These are phyloP conservation scores for Anarsia innoxiella DNA, from an alignment of 2,888 invertebrate species.

Conservation along the genomic window DNA sequence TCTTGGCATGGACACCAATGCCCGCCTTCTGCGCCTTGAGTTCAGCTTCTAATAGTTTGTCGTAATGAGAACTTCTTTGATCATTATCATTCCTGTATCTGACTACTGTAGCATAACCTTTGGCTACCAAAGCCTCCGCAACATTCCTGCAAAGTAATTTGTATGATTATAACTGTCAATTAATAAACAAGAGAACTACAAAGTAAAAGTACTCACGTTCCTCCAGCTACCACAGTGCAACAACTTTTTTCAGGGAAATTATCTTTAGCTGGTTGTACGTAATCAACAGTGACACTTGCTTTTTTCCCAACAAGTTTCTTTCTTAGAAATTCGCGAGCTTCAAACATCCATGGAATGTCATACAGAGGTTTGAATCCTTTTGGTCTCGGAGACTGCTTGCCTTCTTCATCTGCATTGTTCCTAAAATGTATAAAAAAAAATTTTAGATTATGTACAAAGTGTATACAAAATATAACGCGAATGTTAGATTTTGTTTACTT, in stretches of 20 bases:
- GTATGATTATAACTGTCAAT: no score
- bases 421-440: conserved; percentile 19
- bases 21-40: conserved; percentile 91
- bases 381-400: conserved; percentile 79
- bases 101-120: conserved; percentile 95
- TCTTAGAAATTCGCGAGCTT: conserved; percentile 96
- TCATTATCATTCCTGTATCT: conserved; percentile 97
- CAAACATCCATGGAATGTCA: conserved; percentile 99
- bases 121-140: conserved; percentile 93
- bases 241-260: conserved; percentile 96
- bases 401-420: conserved; percentile 78
- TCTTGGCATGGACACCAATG: conserved; percentile 87
- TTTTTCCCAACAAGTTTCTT: conserved; percentile 97
- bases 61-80: conserved; percentile 94
- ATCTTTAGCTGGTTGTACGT: conserved; percentile 95
- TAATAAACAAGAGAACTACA: no score
- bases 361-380: conserved; percentile 92
- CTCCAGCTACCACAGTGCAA: conserved; percentile 90
- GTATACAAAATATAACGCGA: no score
- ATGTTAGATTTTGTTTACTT: no score
- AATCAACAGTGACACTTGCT: conserved; percentile 94
- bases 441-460: no score
- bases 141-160: conserved; percentile 87
- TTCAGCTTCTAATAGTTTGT: conserved; percentile 94
- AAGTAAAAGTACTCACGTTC: conserved; percentile 48